Percentiles rank a stretch among this genome's conserved stretches.
These are phyloP conservation scores for Trididemnum clinides DNA, from an alignment of 23 tunicate species.

Conservation along the genomic window DNA sequence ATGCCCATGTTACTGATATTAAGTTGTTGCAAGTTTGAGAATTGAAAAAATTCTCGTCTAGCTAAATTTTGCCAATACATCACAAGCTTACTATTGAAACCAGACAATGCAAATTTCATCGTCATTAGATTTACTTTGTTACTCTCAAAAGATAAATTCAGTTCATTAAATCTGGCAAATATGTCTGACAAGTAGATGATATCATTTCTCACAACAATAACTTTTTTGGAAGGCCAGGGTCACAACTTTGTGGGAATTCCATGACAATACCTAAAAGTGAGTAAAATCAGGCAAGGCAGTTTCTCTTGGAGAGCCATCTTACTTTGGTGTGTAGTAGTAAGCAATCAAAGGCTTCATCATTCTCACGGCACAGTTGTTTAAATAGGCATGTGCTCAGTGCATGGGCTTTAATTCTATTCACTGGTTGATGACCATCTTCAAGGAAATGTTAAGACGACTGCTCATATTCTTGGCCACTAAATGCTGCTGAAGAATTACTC, in stretches of 20 bases:
- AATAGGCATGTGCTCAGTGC: constrained; percentile 45
- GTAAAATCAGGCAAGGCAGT: constrained; percentile 50
- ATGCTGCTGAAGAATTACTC: constrained; percentile 51
- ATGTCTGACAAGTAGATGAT: constrained; percentile 56
- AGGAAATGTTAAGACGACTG: constrained; percentile 13
- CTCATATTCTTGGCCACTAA: no score
- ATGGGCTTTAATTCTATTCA: constrained; percentile 44
- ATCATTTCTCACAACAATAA: constrained; percentile 27
- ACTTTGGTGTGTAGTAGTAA: constrained; percentile 51
- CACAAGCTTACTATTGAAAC: background rate
- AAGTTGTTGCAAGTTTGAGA: background rate
- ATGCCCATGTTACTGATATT: background rate
- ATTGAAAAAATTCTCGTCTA: background rate
- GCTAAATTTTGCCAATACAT: background rate
- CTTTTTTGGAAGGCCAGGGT: constrained; percentile 45
- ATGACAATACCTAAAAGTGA: constrained; percentile 38
- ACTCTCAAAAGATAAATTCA: constrained; percentile 29
- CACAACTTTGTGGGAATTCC: constrained; percentile 43
- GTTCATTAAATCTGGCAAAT: constrained; percentile 21
- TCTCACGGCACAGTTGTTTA: constrained; percentile 36
- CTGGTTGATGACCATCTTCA: constrained; percentile 11
- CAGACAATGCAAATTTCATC: background rate
- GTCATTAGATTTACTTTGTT: background rate
- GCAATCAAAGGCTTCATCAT: constrained; percentile 46
- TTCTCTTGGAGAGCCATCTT: constrained; percentile 50